A percentile compares a stretch with the other conserved stretches of the same genome.
Evolutionary conservation across 2,113 vertebrate species (phyloP).

Genomic region (Notothenia rossii): DNA sequence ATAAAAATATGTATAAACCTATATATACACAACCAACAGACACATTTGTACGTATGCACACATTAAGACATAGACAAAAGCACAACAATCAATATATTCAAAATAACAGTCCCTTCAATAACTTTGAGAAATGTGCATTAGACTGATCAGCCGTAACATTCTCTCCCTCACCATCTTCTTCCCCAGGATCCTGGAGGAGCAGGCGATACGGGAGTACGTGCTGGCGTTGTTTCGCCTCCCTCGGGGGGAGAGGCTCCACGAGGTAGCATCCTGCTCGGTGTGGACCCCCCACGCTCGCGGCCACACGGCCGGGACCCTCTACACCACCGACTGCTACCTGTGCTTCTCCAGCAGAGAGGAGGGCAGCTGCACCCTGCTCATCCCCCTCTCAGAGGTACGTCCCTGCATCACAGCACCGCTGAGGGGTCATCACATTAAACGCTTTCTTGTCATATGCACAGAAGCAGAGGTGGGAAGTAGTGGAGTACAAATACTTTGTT

Average conservation of each 20-base stretch:
- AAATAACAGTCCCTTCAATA: no score
- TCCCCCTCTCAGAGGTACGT: slow-evolving; percentile 92
- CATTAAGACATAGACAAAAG: no score
- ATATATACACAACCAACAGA: no score
- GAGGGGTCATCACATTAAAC: not conserved
- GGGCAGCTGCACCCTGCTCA: slow-evolving; percentile 89
- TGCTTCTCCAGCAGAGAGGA: slow-evolving; percentile 94
- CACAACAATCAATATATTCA: no score
- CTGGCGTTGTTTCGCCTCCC: slow-evolving; percentile 94
- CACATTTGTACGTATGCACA: no score
- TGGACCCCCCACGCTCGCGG: slow-evolving; percentile 96
- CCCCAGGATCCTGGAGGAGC: slow-evolving; percentile 91
- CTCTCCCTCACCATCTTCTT: not conserved
- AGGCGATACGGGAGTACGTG: slow-evolving; percentile 92
- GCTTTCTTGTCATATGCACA: no score
- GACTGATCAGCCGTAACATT: no score
- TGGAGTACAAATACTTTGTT: no score
- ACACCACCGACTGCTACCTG: slow-evolving; percentile 91
- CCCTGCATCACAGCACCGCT: not conserved
- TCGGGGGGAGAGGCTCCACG: slow-evolving; percentile 86
- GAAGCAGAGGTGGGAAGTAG: no score
- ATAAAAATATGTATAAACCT: no score
- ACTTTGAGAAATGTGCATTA: no score
- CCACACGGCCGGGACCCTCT: slow-evolving; percentile 91
- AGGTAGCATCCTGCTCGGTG: slow-evolving; percentile 88